These are phyloP conservation scores for Rhysida immarginata DNA, from an alignment of 1,140 invertebrate species.

Conservation along the genomic window DNA sequence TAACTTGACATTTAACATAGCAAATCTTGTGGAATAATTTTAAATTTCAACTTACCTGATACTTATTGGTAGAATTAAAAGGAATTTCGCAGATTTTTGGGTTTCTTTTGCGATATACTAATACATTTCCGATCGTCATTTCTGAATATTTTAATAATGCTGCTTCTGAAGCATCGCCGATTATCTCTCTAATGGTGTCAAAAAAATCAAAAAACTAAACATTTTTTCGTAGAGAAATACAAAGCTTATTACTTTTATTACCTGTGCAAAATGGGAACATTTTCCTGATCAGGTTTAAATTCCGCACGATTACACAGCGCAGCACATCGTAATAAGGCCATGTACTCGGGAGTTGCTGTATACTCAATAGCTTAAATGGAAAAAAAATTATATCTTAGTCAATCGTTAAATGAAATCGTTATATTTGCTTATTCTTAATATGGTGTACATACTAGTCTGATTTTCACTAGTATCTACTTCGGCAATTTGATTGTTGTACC, in stretches of 20 bases:
- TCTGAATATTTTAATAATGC: conserved; percentile 39
- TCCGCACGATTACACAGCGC: conserved; percentile 39
- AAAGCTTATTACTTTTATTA: too few relatives aligned
- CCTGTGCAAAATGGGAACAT: conserved; percentile 14
- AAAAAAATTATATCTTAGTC: too few relatives aligned
- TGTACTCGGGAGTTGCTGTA: too few relatives aligned
- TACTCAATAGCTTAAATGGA: too few relatives aligned
- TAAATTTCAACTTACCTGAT: conserved; percentile 30
- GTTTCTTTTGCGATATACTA: conserved; percentile 32
- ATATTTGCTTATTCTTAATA: too few relatives aligned
- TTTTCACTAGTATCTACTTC: conserved; percentile 43
- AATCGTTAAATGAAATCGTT: too few relatives aligned
- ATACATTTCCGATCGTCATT: conserved; percentile 34
- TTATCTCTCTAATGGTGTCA: conserved; percentile 35
- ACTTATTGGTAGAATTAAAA: conserved; percentile 47
- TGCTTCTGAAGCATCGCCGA: conserved; percentile 38
- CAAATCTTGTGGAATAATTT: too few relatives aligned
- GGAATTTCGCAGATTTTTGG: conserved; percentile 42
- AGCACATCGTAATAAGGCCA: conserved; percentile 30
- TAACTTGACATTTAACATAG: too few relatives aligned
- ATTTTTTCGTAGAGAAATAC: background rate
- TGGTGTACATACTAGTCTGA: conserved; percentile 32
- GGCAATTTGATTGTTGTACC: conserved; percentile 40
- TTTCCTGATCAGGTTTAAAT: conserved; percentile 34
- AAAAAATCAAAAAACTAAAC: conserved; percentile 18